Evolutionary conservation across 2,113 vertebrate species (phyloP), one percentile per base, ranked within the genome.

Genomic region (human): DNA sequence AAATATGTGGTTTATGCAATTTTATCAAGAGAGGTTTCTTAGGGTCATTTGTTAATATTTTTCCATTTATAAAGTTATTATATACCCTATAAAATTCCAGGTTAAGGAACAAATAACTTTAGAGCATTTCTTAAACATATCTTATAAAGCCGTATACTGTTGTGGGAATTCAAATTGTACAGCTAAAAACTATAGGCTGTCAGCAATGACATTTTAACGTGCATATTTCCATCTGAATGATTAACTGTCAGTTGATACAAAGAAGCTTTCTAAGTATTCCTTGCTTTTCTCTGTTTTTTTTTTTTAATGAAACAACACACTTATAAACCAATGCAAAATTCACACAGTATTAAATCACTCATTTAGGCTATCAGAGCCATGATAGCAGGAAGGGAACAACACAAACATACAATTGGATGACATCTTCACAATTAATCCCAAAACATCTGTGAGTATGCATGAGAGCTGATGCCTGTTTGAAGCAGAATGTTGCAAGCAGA

Each of bases 11-110:
- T 76, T 93, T 61, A 82, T 88, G 93, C 50, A 72, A 68, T 89
- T 94, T 96, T 55, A 93, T 93, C 78, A 76, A 32, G 68, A 83
- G 55, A 93, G 61, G 92, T 94, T 93, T 86, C 92, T 80, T 90
- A 57, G 90, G 88, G 88, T 87, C 61, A 18, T 83, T 95, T 86
- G 59, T 94, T 89, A 57, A 80, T 90, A 35, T 80, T 90, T 92
- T 83, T 87, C 64, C 81, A 38, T 45, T 79, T 93, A 7, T 89
- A 23, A 93, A 75, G 75, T n/a, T 75, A 82, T 76, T 25, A 17
- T 68, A 70, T 66, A 73, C 9, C 78, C 48, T 82, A 82, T 73
- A 86, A 97, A 82, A 83, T 91, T 70, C 82, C 82, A 55, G 8
- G n/a, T 86, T 89, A 73, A 89, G 40, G 78, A 96, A 45, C 35